Evolutionary conservation across 2,113 vertebrate species (phyloP).

Genomic region (Podarcis muralis): DNA sequence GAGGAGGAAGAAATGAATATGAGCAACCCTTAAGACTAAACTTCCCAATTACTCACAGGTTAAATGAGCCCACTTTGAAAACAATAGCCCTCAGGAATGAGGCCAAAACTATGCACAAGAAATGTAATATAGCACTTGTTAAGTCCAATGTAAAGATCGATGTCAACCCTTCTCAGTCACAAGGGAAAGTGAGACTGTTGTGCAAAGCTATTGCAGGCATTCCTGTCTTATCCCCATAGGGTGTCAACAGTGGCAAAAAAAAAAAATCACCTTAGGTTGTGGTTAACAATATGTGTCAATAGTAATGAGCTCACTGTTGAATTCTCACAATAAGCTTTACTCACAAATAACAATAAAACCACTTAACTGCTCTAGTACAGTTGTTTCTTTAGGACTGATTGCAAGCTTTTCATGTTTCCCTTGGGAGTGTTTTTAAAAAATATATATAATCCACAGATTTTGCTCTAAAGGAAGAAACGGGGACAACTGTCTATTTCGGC

Average conservation of each 20-base stretch:
- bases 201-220: background rate
- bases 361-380: conserved; percentile 1
- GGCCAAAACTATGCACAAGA: background rate
- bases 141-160: background rate
- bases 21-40: background rate
- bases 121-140: background rate
- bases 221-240: conserved; percentile 8
- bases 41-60: background rate
- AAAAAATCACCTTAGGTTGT: background rate
- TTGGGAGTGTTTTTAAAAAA: background rate
- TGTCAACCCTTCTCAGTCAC: background rate
- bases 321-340: conserved; percentile 23
- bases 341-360: conserved; percentile 28
- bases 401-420: background rate
- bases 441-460: background rate
- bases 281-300: background rate
- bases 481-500: background rate
- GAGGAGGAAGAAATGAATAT: background rate
- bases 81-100: background rate
- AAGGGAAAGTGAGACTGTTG: background rate
- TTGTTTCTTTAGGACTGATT: background rate
- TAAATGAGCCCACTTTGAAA: background rate
- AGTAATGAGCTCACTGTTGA: conserved; percentile 29
- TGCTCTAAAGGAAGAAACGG: background rate
- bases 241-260: conserved; percentile 6